Evolutionary conservation across 2,888 invertebrate species (phyloP).

Genomic region (Pollenia angustigena): DNA sequence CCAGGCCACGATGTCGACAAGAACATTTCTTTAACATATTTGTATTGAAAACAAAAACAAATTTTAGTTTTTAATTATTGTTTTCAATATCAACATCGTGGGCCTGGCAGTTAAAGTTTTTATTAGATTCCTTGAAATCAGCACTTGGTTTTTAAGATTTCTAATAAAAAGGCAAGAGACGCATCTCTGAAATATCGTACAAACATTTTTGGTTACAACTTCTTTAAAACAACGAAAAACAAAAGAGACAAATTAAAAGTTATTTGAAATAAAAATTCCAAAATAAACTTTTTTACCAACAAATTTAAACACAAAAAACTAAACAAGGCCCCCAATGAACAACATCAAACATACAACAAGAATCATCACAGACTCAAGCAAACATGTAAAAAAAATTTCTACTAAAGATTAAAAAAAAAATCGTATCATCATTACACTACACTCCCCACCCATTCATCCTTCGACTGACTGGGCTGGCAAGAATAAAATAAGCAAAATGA

Average conservation of each 20-base stretch:
- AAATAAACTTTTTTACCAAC: slow-evolving; percentile 37
- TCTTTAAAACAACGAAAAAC: slow-evolving; percentile 27
- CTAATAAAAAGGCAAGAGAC: too few relatives aligned
- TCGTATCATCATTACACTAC: slow-evolving; percentile 27
- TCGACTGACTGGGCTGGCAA: slow-evolving; percentile 15
- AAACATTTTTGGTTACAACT: background rate
- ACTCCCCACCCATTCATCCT: slow-evolving; percentile 36
- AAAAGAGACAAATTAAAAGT: slow-evolving; percentile 59
- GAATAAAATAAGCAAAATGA: slow-evolving; percentile 38
- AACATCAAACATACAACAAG: slow-evolving; percentile 56
- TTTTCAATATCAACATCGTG: too few relatives aligned
- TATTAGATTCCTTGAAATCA: too few relatives aligned
- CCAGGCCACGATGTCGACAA: too few relatives aligned
- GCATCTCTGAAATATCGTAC: background rate
- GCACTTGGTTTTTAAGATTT: too few relatives aligned
- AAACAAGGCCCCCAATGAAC: slow-evolving; percentile 75
- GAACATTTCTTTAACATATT: too few relatives aligned
- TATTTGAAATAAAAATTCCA: slow-evolving; percentile 12
- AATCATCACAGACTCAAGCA: slow-evolving; percentile 57
- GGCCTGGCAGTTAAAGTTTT: too few relatives aligned
- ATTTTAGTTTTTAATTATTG: too few relatives aligned
- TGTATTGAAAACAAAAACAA: too few relatives aligned
- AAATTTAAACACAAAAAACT: slow-evolving; percentile 26
- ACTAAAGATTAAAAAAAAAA: background rate
- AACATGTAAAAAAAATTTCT: slow-evolving; percentile 41